Evolutionary conservation across 2,888 invertebrate species (phyloP), one percentile per base, ranked within the genome.

Genomic region (Spialia ferax): DNA sequence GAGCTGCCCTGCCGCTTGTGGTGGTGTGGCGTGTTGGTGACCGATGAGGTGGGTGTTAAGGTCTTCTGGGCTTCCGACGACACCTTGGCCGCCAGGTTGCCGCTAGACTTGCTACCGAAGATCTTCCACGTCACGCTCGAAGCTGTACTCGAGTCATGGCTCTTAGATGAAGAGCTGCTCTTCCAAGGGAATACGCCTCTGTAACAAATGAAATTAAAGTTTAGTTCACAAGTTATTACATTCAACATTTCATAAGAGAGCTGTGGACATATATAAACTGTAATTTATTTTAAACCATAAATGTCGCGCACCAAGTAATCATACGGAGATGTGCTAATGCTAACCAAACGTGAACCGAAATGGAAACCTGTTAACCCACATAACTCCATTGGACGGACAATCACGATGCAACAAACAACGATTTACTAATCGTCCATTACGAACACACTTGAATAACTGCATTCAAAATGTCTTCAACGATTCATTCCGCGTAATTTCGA

Each of bases 171-270:
- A 68, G 81, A 82, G 71, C 75, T 86, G 74, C 88, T 93, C 74
- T 94, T 94, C 94, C 94, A 94, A 0, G 93, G 93, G 70, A 94
- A 94, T 1, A 94, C 94, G 69, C 94, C 93, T 86, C 94, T 94
- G 92, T 68, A 93, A 93, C 84, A 87, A 89, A 59, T 52, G 29
- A 63, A 71, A 74, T 38, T 2, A 13, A 38, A 38, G 4, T n/a
- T 38, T 38, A 38, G n/a, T 38, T 13, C 35, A 5, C 13, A 35
- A 35, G 2, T 35, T 11, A 10, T 32, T 7, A 32, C 8, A 15
- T 15, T 42, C 42, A 6, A 42, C n/a, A 42, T 15, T 15, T n/a
- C n/a, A n/a, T n/a, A n/a, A n/a, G n/a, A n/a, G n/a, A 0, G 15
- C n/a, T 26, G n/a, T 3, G 15, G 3, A 42, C 10, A n/a, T 4